A percentile compares a stretch with the other conserved stretches of the same genome.
Conservation (phyloP, 2,113 vertebrate genomes). For the Microtus montanus region DNA sequence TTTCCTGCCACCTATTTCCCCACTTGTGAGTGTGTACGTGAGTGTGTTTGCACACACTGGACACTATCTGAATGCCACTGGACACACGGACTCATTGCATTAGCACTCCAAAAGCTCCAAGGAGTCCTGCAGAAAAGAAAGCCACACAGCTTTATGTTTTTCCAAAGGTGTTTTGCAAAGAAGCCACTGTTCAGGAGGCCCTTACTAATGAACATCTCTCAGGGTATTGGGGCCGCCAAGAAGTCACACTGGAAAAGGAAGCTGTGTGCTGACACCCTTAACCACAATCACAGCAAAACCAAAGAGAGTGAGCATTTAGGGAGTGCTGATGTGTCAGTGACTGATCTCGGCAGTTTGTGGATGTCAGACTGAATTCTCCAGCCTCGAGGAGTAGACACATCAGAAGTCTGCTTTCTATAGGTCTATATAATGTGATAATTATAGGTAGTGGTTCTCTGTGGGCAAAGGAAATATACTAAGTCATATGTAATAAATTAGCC, state of each 20-base stretch:
- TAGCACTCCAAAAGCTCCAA: not conserved
- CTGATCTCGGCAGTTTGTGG: not conserved
- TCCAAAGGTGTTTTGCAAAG: not conserved
- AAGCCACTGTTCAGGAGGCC: not conserved
- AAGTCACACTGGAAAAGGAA: not conserved
- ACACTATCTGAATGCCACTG: not conserved
- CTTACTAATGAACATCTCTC: not conserved
- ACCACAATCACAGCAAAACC: not conserved
- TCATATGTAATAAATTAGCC: not conserved
- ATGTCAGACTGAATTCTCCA: not conserved
- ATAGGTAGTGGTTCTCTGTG: not conserved
- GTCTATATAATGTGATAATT: constrained; percentile 6
- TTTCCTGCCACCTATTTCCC: not conserved
- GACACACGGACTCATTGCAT: not conserved
- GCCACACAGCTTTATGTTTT: not conserved
- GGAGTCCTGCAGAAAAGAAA: constrained; percentile 4
- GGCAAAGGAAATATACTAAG: constrained; percentile 43
- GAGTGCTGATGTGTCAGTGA: not conserved
- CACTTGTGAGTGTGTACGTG: not conserved
- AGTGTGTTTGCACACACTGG: not conserved
- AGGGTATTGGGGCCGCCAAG: not conserved
- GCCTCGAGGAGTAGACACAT: constrained; percentile 24
- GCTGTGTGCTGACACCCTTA: not conserved
- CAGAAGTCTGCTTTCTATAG: not conserved
- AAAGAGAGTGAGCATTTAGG: not conserved